Percentiles rank a stretch among this genome's conserved stretches.
phyloP scores from a whole-genome alignment of 1,140 invertebrate genomes.

The Lepidostoma basale region DNA sequence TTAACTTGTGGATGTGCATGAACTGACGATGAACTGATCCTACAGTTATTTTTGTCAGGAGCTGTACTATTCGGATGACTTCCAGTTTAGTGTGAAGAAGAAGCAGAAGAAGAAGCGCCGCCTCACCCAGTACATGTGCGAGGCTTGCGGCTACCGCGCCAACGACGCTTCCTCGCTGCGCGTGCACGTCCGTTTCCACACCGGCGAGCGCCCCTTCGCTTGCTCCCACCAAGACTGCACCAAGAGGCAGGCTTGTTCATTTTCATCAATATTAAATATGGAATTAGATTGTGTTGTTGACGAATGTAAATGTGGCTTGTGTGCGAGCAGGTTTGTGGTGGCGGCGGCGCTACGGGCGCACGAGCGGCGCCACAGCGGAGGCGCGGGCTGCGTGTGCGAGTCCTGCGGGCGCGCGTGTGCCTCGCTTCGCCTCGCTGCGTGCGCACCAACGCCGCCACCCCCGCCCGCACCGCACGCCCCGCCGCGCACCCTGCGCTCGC shows the following conservation, averaged over 20 bases:
- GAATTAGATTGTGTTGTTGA: neutral
- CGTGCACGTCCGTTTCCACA: slow-evolving; percentile 63
- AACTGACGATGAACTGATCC: neutral
- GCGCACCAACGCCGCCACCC: too few species aligned
- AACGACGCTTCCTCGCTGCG: slow-evolving; percentile 52
- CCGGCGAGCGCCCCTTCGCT: slow-evolving; percentile 67
- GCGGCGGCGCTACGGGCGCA: neutral
- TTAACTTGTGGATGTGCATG: neutral
- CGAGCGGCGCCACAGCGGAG: neutral
- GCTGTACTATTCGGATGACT: slow-evolving; percentile 15
- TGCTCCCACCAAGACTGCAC: slow-evolving; percentile 59
- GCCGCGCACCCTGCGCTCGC: neutral
- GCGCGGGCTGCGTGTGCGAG: slow-evolving; percentile 3
- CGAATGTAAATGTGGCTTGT: neutral
- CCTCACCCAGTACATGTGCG: slow-evolving; percentile 20
- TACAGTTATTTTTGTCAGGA: slow-evolving; percentile 27
- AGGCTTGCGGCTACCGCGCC: slow-evolving; percentile 8
- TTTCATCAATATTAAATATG: neutral
- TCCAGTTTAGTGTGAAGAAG: slow-evolving; percentile 10
- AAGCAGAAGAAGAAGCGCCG: slow-evolving; percentile 32
- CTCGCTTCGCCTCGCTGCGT: neutral
- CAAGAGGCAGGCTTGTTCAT: slow-evolving; percentile 1
- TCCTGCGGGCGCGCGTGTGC: slow-evolving; percentile 8
- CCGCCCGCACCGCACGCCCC: neutral
- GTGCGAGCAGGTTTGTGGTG: slow-evolving; percentile 14